These are phyloP conservation scores for Caradrina clavipalpis DNA, from an alignment of 2,888 invertebrate genomes.

Conservation along the genomic window DNA sequence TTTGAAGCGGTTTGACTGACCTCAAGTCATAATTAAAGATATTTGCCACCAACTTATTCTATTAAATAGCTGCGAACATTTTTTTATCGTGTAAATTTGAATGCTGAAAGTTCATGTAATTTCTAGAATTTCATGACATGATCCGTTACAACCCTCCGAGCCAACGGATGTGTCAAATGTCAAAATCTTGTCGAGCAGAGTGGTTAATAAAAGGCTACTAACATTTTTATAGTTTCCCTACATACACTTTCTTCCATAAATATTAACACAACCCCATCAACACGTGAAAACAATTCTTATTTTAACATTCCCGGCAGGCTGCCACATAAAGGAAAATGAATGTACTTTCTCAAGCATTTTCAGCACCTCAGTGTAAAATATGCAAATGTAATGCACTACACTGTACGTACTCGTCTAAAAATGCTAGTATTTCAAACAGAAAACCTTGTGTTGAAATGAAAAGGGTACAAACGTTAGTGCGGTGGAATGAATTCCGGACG, in stretches of 20 bases:
- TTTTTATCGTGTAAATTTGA: too few species aligned
- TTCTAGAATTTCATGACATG: too few species aligned
- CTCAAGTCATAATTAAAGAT: too few species aligned
- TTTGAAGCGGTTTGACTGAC: too few species aligned
- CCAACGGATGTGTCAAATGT: too few species aligned
- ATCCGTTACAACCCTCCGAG: too few species aligned
- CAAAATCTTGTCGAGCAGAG: too few species aligned
- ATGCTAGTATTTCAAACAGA: slow-evolving; percentile 37
- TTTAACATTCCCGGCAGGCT: slow-evolving; percentile 31
- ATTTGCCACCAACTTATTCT: too few species aligned
- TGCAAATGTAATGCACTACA: slow-evolving; percentile 50
- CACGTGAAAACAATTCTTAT: slow-evolving; percentile 33
- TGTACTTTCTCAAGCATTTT: slow-evolving; percentile 44
- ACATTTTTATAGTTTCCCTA: too few species aligned
- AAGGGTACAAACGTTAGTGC: slow-evolving; percentile 7
- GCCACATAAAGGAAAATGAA: slow-evolving; percentile 25
- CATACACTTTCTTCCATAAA: background rate
- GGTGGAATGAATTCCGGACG: slow-evolving; percentile 26
- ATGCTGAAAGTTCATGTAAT: too few species aligned
- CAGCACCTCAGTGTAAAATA: slow-evolving; percentile 48
- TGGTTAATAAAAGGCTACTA: too few species aligned
- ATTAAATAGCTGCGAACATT: too few species aligned
- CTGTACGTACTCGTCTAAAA: slow-evolving; percentile 31
- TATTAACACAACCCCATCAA: background rate
- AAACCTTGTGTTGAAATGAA: slow-evolving; percentile 40